These are phyloP conservation scores for Deroplatys truncata DNA, from an alignment of 2,888 invertebrate species.

Conservation along the genomic window DNA sequence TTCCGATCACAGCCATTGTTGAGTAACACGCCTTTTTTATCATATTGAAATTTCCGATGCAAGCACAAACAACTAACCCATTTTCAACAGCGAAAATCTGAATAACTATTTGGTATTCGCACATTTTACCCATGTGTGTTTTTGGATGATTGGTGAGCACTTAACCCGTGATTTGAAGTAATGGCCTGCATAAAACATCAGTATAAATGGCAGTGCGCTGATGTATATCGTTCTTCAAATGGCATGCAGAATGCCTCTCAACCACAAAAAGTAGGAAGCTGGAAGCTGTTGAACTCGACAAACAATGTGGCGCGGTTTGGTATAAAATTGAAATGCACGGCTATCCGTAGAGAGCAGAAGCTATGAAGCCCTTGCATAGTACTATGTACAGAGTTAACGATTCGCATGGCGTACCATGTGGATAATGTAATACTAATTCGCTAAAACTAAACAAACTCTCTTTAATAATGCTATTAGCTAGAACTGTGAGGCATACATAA, in stretches of 20 bases:
- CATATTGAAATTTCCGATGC: neutral
- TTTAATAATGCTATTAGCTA: no score
- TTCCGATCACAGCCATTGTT: no score
- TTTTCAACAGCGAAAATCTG: neutral
- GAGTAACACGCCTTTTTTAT: no score
- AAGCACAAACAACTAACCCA: neutral
- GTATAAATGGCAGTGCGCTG: neutral
- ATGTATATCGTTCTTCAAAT: neutral
- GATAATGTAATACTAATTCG: no score
- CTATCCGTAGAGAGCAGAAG: neutral
- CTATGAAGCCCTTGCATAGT: neutral
- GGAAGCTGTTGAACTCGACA: neutral
- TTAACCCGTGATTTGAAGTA: neutral
- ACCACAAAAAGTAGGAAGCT: neutral
- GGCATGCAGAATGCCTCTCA: neutral
- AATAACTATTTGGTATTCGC: neutral
- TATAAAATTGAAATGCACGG: neutral
- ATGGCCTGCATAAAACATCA: neutral
- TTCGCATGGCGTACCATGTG: neutral
- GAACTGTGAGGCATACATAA: no score
- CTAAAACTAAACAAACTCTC: no score
- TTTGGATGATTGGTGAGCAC: neutral
- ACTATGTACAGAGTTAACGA: neutral
- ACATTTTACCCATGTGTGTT: neutral
- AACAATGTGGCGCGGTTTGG: neutral